Conservation (phyloP, 92 coral and sea anemone genomes). For the Bergia sp. region DNA sequence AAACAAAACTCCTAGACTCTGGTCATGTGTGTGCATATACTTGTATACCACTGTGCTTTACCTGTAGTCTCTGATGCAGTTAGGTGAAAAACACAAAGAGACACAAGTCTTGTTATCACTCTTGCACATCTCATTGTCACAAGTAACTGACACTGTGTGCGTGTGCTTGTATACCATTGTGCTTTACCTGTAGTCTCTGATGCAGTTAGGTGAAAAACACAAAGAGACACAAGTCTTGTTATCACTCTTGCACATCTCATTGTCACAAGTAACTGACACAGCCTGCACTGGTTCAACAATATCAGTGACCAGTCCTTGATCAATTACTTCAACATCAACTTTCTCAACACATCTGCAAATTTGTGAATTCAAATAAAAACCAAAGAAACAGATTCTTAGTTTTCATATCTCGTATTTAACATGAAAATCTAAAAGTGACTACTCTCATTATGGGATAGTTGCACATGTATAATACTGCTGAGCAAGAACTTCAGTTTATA, state of each 20-base stretch:
- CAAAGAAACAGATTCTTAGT: neutral
- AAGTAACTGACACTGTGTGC: constrained; percentile 74
- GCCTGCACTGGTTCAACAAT: constrained; percentile 87
- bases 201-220: constrained; percentile 90
- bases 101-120: constrained; percentile 84
- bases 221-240: constrained; percentile 80
- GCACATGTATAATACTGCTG: neutral
- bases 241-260: constrained; percentile 88
- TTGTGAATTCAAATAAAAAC: neutral
- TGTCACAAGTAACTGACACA: constrained; percentile 93
- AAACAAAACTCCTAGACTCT: too few relatives aligned
- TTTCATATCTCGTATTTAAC: neutral
- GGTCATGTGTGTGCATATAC: neutral
- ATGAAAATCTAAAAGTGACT: too few relatives aligned
- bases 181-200: constrained; percentile 87
- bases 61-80: constrained; percentile 93
- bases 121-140: constrained; percentile 93
- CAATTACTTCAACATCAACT: constrained; percentile 58
- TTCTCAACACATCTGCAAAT: constrained; percentile 66
- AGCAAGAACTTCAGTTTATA: neutral
- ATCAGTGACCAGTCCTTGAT: constrained; percentile 61
- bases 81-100: constrained; percentile 87
- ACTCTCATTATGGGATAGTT: neutral
- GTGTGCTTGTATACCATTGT: neutral
- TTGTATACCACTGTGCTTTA: constrained; percentile 6